A percentile compares a stretch with the other conserved stretches of the same genome.
Conservation (phyloP, 2,797 vertebrate genomes). For the Pitangus sulphuratus region DNA sequence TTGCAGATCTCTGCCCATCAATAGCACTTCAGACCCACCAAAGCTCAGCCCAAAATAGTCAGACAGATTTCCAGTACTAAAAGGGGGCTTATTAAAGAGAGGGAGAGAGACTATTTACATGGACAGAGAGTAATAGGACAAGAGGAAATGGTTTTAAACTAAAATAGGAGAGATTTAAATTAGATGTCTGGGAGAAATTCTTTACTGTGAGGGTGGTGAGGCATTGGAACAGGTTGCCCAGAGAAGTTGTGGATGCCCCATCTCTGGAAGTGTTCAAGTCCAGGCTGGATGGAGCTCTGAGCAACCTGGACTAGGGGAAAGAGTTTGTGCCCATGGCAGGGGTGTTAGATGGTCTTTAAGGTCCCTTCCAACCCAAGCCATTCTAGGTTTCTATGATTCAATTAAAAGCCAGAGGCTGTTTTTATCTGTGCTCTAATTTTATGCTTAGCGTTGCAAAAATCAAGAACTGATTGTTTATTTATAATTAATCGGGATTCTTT, state of each 20-base stretch:
- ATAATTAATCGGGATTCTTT: neutral
- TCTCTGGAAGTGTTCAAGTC: neutral
- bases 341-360: neutral
- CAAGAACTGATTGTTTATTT: conserved; percentile 33
- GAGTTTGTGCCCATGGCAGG: neutral
- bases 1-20: neutral
- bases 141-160: neutral
- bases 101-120: neutral
- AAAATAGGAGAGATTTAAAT: neutral
- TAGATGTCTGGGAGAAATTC: neutral
- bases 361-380: neutral
- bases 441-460: conserved; percentile 27
- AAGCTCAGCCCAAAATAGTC: neutral
- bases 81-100: neutral
- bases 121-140: neutral
- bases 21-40: neutral
- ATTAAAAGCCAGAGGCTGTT: neutral
- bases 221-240: neutral
- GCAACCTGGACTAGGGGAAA: neutral
- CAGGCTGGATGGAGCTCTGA: neutral
- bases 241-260: neutral
- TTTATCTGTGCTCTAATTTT: neutral
- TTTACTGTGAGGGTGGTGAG: neutral
- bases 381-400: neutral
- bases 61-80: neutral